Percentiles rank a stretch among this genome's conserved stretches.
These are phyloP conservation scores for Melanotus villosus DNA, from an alignment of 2,888 invertebrate species.

Conservation along the genomic window DNA sequence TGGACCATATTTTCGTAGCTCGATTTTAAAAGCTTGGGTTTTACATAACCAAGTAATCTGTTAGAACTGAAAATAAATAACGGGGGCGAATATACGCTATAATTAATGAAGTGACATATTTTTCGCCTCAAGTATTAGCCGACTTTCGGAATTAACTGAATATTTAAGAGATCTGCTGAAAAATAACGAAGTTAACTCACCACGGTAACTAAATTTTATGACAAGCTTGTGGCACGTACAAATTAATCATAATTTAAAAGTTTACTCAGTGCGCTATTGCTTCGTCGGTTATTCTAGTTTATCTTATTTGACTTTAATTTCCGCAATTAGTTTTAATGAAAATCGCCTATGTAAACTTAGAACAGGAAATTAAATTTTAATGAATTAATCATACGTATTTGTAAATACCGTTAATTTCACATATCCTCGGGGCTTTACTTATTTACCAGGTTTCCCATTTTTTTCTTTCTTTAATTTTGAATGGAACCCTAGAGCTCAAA, in stretches of 20 bases:
- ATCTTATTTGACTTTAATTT: slow-evolving; percentile 22
- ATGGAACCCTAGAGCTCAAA: no score
- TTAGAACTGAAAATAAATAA: neutral
- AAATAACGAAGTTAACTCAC: neutral
- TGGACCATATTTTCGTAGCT: neutral
- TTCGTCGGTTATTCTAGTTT: slow-evolving; percentile 4
- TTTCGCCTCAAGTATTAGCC: neutral
- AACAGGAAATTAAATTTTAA: slow-evolving; percentile 9
- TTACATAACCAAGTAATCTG: neutral
- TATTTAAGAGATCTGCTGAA: neutral
- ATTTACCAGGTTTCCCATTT: neutral
- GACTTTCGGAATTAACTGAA: neutral
- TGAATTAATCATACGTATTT: neutral
- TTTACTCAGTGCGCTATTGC: neutral
- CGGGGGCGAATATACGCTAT: neutral
- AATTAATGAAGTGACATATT: neutral
- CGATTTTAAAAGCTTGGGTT: neutral
- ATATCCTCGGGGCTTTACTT: neutral
- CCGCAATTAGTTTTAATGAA: slow-evolving; percentile 10
- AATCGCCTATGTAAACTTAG: slow-evolving; percentile 5
- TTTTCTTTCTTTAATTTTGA: no score
- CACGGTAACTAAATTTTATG: slow-evolving; percentile 3
- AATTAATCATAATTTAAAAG: slow-evolving; percentile 20
- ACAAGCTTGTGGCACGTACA: slow-evolving; percentile 2
- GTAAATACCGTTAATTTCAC: neutral